Evolutionary conservation across 2,888 invertebrate genomes (phyloP).

Genomic region (Tanaodytes sp.): DNA sequence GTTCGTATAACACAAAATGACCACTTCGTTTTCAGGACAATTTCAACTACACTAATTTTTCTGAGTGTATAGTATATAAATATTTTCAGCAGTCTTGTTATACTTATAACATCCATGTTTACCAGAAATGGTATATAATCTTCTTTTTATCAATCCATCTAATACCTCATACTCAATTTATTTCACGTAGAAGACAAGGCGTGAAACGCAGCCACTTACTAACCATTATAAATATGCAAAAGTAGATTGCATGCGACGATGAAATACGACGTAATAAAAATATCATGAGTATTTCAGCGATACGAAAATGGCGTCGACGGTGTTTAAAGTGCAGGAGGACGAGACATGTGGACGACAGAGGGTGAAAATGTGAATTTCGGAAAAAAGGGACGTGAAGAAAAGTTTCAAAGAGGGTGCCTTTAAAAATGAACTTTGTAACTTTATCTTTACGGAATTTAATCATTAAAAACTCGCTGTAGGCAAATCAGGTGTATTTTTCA

Average conservation of each 20-base stretch:
- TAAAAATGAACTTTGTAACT: conserved; percentile 70
- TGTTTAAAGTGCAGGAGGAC: conserved; percentile 46
- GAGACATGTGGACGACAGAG: conserved; percentile 51
- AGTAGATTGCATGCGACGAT: conserved; percentile 63
- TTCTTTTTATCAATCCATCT: conserved; percentile 17
- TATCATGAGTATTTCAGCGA: conserved; percentile 64
- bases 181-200: conserved; percentile 43
- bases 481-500: too few species aligned
- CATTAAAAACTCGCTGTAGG: background rate
- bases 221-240: conserved; percentile 66
- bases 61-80: too few species aligned
- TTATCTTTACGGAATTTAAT: conserved; percentile 67
- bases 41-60: too few species aligned
- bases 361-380: conserved; percentile 51
- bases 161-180: conserved; percentile 32
- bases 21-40: too few species aligned
- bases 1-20: too few species aligned
- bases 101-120: too few species aligned
- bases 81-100: too few species aligned
- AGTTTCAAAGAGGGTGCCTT: conserved; percentile 57
- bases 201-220: conserved; percentile 61
- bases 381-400: conserved; percentile 34
- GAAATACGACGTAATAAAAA: conserved; percentile 69
- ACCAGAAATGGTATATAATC: conserved; percentile 12
- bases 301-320: conserved; percentile 57